Evolutionary conservation across 2,888 invertebrate genomes (phyloP).

Genomic region (Andrena praecox): DNA sequence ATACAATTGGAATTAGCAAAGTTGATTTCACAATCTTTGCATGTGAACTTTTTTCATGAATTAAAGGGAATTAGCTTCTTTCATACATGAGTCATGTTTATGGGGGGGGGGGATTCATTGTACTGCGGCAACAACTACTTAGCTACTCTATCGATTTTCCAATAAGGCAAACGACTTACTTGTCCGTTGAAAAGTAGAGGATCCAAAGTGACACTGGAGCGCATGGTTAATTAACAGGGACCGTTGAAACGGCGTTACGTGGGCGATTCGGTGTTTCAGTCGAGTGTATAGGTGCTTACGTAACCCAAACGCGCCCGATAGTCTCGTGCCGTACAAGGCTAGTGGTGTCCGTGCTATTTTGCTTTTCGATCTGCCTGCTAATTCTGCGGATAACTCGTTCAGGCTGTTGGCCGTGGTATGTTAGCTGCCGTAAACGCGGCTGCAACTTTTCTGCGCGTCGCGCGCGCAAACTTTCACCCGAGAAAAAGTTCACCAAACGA

Average conservation of each 20-base stretch:
- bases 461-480: not conserved
- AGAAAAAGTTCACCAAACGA: not conserved
- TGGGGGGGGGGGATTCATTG: too few relatives aligned
- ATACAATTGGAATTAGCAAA: too few relatives aligned
- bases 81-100: too few relatives aligned
- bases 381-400: not conserved
- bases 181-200: not conserved
- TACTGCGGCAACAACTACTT: not conserved
- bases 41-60: too few relatives aligned
- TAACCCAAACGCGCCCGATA: not conserved
- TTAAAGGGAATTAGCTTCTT: too few relatives aligned
- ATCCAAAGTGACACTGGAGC: not conserved
- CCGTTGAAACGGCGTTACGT: not conserved
- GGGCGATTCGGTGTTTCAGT: not conserved
- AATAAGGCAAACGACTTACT: not conserved
- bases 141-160: not conserved
- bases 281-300: not conserved
- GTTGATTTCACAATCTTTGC: too few relatives aligned
- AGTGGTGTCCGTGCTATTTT: not conserved
- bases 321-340: not conserved
- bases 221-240: not conserved
- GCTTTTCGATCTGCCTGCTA: slow-evolving; percentile 1
- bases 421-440: not conserved
- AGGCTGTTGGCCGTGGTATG: not conserved
- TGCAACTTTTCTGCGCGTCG: not conserved